These are phyloP conservation scores for Tokudaia tokunoshimensis DNA, from an alignment of 2,797 vertebrate genomes.

Conservation along the genomic window DNA sequence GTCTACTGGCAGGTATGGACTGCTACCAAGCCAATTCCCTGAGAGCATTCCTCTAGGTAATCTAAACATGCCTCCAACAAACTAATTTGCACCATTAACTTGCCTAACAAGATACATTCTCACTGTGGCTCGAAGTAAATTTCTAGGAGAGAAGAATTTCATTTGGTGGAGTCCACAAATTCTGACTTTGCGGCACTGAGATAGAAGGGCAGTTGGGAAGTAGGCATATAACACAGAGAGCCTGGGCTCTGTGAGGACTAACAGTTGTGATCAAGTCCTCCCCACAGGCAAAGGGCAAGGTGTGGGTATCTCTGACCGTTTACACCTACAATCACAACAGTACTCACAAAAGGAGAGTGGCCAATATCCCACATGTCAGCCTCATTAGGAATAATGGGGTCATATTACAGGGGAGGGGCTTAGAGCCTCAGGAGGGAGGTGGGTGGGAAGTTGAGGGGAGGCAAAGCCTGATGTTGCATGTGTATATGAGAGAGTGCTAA, in stretches of 20 bases:
- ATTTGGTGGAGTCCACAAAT: conserved; percentile 29
- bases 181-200: not conserved
- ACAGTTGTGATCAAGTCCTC: not conserved
- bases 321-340: not conserved
- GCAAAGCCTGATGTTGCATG: not conserved
- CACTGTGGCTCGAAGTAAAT: conserved; percentile 8
- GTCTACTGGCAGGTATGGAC: not conserved
- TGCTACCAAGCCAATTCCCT: conserved; percentile 46
- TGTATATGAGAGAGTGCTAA: not conserved
- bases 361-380: not conserved
- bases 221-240: too few relatives aligned
- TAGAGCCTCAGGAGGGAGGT: not conserved
- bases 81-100: conserved; percentile 54
- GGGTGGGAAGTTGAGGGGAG: not conserved
- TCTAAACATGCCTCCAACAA: conserved; percentile 55
- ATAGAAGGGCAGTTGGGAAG: not conserved
- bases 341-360: not conserved
- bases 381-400: not conserved
- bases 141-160: conserved; percentile 46
- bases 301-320: not conserved
- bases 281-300: not conserved
- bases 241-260: not conserved
- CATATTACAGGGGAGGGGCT: not conserved
- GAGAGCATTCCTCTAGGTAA: conserved; percentile 49
- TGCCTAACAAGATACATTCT: conserved; percentile 50